Conservation (phyloP, 2,888 invertebrate species). For the Perdita meconis region DNA sequence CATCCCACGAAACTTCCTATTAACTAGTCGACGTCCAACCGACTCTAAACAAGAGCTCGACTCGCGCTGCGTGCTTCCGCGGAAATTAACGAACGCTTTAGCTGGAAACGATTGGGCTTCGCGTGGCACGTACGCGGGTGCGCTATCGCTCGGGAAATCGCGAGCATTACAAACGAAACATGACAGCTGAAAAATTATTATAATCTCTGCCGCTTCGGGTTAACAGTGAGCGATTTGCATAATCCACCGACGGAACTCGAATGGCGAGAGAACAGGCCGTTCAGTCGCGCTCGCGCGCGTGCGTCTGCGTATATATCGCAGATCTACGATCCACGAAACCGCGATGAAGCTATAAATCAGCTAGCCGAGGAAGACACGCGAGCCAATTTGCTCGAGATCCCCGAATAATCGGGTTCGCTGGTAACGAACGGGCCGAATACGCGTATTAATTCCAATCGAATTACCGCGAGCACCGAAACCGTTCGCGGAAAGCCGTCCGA, state of each 20-base stretch:
- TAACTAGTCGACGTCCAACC: constrained; percentile 31
- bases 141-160: constrained; percentile 51
- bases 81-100: constrained; percentile 30
- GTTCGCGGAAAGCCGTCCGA: background rate
- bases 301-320: constrained; percentile 57
- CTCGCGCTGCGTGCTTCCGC: constrained; percentile 20
- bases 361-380: constrained; percentile 77
- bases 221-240: constrained; percentile 64
- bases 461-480: background rate
- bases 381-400: constrained; percentile 79
- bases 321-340: constrained; percentile 62
- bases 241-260: constrained; percentile 48
- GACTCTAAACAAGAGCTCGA: constrained; percentile 14
- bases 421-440: constrained; percentile 22
- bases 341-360: constrained; percentile 83
- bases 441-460: constrained; percentile 29
- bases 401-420: constrained; percentile 42
- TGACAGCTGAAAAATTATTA: constrained; percentile 57
- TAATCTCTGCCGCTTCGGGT: constrained; percentile 48
- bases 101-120: constrained; percentile 22
- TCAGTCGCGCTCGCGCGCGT: constrained; percentile 50
- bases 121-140: constrained; percentile 33
- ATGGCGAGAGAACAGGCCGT: constrained; percentile 42
- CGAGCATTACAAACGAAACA: constrained; percentile 54
- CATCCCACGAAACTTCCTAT: constrained; percentile 22